A percentile compares a stretch with the other conserved stretches of the same genome.
Evolutionary conservation across 1,140 invertebrate species (phyloP).

Genomic region (Phymorhynchus buccinoides): DNA sequence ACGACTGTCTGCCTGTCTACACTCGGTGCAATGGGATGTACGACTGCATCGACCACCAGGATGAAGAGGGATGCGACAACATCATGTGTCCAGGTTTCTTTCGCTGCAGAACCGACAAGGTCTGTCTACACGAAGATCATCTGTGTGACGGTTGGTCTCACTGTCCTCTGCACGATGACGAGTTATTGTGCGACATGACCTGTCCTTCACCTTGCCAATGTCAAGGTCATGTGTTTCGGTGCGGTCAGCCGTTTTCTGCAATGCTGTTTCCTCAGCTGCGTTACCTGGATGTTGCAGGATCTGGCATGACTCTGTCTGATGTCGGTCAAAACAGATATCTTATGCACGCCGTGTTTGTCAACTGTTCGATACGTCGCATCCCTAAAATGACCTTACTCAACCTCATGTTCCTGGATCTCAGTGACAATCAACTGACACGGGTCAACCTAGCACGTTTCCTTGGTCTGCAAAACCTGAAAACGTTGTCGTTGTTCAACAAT

Average conservation of each 20-base stretch:
- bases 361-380: background rate
- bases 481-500: slow-evolving; percentile 31
- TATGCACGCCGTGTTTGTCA: background rate
- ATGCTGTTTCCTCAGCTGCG: too few relatives aligned
- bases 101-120: slow-evolving; percentile 15
- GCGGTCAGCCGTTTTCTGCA: too few relatives aligned
- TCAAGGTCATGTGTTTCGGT: too few relatives aligned
- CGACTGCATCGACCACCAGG: too few relatives aligned
- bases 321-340: background rate
- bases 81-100: slow-evolving; percentile 44
- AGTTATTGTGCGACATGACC: slow-evolving; percentile 28
- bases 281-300: too few relatives aligned
- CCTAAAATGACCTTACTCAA: background rate
- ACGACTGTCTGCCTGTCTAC: too few relatives aligned
- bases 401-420: slow-evolving; percentile 30
- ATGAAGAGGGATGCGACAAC: too few relatives aligned
- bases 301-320: background rate
- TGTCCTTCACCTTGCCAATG: slow-evolving; percentile 49
- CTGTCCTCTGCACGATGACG: slow-evolving; percentile 42
- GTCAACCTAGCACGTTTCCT: background rate
- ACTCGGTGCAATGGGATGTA: too few relatives aligned
- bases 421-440: background rate
- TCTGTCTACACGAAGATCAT: slow-evolving; percentile 33
- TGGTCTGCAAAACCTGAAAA: background rate
- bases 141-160: slow-evolving; percentile 31